Evolutionary conservation across 2,797 vertebrate species (phyloP), one percentile per base, ranked within the genome.

Genomic region (Sebastolobus alascanus): DNA sequence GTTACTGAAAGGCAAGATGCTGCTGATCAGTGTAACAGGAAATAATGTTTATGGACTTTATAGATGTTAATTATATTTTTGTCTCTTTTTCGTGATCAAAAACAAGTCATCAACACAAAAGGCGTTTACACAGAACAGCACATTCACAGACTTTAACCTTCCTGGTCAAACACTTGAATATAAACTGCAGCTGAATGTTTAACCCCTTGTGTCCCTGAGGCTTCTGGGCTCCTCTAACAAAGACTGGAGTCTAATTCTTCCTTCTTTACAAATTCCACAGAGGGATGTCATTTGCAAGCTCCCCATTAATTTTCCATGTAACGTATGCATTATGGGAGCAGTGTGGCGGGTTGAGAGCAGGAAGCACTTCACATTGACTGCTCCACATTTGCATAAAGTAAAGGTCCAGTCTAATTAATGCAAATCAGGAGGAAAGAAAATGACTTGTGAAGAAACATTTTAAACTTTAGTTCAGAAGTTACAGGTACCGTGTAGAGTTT

Each of bases 341-440:
- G 27, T 52, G 37, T 61, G 69, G 52, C 0, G 3, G 50, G 16
- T 80, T 88, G 75, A 9, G 14, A 75, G 64, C 56, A 14, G 18
- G 61, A 63, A 18, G 33, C 70, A 35, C 73, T 84, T 86, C 33
- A 68, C 54, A 75, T 43, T 64, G n/a, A 79, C 80, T 71, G 73
- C 74, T 58, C n/a, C 1, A 22, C 18, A 83, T 83, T 85, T 85
- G 68, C 84, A 86, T 83, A 71, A 89, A 76, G 60, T 46, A 50
- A 83, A 79, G 75, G 73, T 85, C 74, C 38, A 16, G 50, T 68
- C n/a, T 85, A 72, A 79, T 83, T 70, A 80, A 77, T 87, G 82
- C 75, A 83, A 64, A 84, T 73, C n/a, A 3, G 20, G 13, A 22
- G 9, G 25, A 20, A 10, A 29, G 11, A n/a, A 68, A 71, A 73